Percentiles rank a stretch among this genome's conserved stretches.
phyloP scores from a whole-genome alignment of 2,888 invertebrate genomes.

The Acrocera orbiculus region DNA sequence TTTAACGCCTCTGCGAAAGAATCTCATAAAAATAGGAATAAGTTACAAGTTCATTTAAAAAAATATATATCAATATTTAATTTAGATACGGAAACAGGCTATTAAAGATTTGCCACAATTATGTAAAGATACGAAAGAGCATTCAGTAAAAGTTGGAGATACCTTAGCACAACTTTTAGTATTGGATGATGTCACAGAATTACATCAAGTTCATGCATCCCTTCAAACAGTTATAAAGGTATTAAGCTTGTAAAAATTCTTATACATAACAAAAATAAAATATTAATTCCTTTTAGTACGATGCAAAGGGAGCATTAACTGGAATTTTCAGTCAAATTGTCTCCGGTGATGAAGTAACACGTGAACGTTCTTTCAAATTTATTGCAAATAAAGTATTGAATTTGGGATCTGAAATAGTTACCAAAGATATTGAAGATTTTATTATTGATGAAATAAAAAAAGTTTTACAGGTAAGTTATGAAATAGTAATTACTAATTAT shows the following conservation, averaged over 20 bases:
- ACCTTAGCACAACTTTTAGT: constrained; percentile 81
- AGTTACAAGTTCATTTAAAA: no score
- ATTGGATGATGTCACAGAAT: constrained; percentile 68
- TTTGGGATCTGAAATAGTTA: constrained; percentile 58
- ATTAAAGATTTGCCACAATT: constrained; percentile 78
- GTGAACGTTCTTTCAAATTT: constrained; percentile 79
- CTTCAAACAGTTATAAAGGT: constrained; percentile 41
- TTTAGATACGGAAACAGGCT: constrained; percentile 80
- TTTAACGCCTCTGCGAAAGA: no score
- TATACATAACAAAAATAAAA: background rate
- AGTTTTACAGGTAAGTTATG: constrained; percentile 48
- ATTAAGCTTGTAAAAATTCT: background rate
- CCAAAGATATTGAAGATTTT: constrained; percentile 69
- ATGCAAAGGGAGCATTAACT: constrained; percentile 38
- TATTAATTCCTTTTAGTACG: constrained; percentile 15
- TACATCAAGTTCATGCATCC: constrained; percentile 68
- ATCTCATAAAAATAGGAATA: no score
- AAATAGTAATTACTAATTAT: background rate
- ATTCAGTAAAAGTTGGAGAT: constrained; percentile 74
- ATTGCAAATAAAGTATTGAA: constrained; percentile 65
- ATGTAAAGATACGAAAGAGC: constrained; percentile 70
- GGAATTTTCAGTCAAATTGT: constrained; percentile 53
- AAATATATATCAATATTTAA: no score
- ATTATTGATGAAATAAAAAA: constrained; percentile 72
- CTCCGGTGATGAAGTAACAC: constrained; percentile 51